phyloP scores from a whole-genome alignment of 2,888 invertebrate genomes.

The Mycalesis mineus region DNA sequence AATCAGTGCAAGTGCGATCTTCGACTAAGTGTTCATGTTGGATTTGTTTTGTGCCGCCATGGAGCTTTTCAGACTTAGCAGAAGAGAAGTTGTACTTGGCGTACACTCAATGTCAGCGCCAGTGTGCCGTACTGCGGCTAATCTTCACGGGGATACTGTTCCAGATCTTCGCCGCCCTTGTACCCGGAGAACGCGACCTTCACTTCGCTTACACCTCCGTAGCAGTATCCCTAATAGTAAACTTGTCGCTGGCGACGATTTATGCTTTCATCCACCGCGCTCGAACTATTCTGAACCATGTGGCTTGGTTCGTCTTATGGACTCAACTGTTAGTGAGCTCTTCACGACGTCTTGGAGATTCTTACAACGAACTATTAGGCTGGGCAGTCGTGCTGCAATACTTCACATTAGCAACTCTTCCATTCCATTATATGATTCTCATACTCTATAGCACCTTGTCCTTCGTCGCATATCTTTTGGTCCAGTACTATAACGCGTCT shows the following conservation, averaged over 20 bases:
- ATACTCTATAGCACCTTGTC: constrained; percentile 54
- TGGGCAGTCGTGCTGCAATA: constrained; percentile 87
- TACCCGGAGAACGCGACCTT: constrained; percentile 62
- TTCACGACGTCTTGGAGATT: constrained; percentile 71
- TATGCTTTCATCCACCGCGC: constrained; percentile 44
- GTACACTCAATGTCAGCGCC: constrained; percentile 62
- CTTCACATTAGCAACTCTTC: constrained; percentile 85
- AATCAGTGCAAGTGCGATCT: constrained; percentile 44
- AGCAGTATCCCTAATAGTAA: constrained; percentile 43
- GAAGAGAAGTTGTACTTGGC: constrained; percentile 63
- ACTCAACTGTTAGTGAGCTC: constrained; percentile 53
- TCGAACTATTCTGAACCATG: constrained; percentile 79
- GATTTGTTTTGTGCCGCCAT: constrained; percentile 57
- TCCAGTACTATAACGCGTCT: constrained; percentile 60
- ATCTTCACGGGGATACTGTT: constrained; percentile 55
- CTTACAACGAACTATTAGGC: constrained; percentile 81
- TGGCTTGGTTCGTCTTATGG: constrained; percentile 82
- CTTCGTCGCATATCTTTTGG: constrained; percentile 49
- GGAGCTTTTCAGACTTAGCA: constrained; percentile 57
- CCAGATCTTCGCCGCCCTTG: constrained; percentile 55
- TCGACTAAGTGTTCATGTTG: constrained; percentile 45
- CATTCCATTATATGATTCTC: constrained; percentile 70
- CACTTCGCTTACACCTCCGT: constrained; percentile 50
- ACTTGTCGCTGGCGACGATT: constrained; percentile 45
- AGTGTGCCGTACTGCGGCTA: constrained; percentile 60